Percentiles rank a stretch among this genome's conserved stretches.
Evolutionary conservation across 2,797 vertebrate genomes (phyloP).

Genomic region (Dallia pectoralis): DNA sequence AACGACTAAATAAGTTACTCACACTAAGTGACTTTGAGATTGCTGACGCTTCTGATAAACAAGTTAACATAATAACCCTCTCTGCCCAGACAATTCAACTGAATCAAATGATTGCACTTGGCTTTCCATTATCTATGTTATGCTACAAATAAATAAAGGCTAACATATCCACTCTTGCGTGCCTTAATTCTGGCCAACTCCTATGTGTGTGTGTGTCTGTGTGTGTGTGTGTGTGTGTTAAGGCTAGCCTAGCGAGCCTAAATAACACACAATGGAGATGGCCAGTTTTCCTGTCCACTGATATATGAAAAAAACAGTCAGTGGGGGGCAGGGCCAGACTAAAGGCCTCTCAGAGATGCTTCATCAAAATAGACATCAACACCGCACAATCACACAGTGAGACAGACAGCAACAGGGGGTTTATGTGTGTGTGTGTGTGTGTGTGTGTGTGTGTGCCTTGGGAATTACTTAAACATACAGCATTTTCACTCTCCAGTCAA

Average conservation of each 20-base stretch:
- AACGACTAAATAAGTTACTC: not conserved
- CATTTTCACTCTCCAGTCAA: too few species aligned
- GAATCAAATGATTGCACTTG: too few species aligned
- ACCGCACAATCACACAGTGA: too few species aligned
- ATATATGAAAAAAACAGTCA: slow-evolving; percentile 82
- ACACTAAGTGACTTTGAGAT: not conserved
- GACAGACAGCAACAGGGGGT: not conserved
- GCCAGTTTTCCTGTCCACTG: slow-evolving; percentile 82
- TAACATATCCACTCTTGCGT: not conserved
- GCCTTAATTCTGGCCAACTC: slow-evolving; percentile 38
- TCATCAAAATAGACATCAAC: too few species aligned
- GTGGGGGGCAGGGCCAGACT: slow-evolving; percentile 63
- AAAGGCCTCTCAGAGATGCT: slow-evolving; percentile 24
- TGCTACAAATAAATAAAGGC: not conserved
- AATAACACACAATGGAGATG: slow-evolving; percentile 72
- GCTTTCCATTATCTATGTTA: not conserved
- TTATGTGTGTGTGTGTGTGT: not conserved
- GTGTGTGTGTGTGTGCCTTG: not conserved
- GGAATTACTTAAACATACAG: slow-evolving; percentile 46
- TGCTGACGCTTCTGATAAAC: not conserved
- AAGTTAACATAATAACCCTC: not conserved
- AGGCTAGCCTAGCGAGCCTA: slow-evolving; percentile 67
- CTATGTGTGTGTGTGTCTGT: slow-evolving; percentile 57
- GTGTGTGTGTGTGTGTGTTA: slow-evolving; percentile 62
- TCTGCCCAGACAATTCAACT: not conserved